Evolutionary conservation across 2,113 vertebrate species (phyloP).

Genomic region (Puntigrus tetrazona): DNA sequence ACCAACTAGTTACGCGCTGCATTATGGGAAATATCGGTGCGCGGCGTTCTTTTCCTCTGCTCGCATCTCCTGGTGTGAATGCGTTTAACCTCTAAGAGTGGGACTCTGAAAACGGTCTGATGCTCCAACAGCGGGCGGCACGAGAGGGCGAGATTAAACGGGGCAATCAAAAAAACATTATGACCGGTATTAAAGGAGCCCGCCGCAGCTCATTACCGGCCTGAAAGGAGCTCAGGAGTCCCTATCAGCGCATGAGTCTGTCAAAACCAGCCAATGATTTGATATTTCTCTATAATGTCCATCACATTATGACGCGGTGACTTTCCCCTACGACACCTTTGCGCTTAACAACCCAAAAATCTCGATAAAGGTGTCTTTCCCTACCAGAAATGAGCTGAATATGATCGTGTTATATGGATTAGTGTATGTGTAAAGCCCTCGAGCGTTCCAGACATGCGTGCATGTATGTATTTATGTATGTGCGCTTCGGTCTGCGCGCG

Average conservation of each 20-base stretch:
- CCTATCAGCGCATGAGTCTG: conserved; percentile 70
- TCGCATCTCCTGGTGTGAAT: not conserved
- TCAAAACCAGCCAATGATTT: conserved; percentile 76
- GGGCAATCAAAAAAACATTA: conserved; percentile 80
- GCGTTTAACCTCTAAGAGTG: not conserved
- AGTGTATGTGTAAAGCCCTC: conserved; percentile 23
- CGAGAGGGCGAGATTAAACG: conserved; percentile 71
- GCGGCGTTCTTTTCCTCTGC: not conserved
- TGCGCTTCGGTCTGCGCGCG: conserved; percentile 16
- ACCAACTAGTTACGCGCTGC: not conserved
- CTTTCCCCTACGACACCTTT: not conserved
- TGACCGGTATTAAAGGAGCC: conserved; percentile 72
- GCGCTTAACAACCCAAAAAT: not conserved
- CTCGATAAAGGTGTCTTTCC: too few species aligned
- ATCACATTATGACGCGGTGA: conserved; percentile 63
- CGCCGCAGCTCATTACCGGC: conserved; percentile 71
- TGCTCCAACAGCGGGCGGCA: conserved; percentile 34
- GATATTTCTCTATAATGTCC: conserved; percentile 74
- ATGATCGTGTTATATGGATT: not conserved
- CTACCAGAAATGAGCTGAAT: not conserved
- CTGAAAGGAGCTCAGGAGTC: conserved; percentile 73
- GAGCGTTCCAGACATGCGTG: not conserved
- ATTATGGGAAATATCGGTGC: conserved; percentile 2
- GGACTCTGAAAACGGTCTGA: conserved; percentile 30
- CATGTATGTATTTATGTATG: not conserved